Base-by-base conservation (phyloP, 2,888 invertebrate genomes). In the Escarpia spicata region DNA sequence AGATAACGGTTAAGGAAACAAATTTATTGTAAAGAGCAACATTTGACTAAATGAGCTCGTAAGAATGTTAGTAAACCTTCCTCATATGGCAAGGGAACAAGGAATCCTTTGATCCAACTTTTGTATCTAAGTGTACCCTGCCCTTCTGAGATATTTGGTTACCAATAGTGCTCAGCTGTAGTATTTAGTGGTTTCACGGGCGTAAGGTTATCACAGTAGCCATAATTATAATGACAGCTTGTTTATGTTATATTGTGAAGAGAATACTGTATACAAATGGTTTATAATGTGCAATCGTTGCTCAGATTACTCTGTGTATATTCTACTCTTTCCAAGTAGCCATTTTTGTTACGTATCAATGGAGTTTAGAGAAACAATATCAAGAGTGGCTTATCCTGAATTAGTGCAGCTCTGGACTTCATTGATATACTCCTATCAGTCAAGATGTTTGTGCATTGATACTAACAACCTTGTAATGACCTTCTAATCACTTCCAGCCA, bases 301-400 rank as follows among this genome's bases (percentile, higher is more conserved):
- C 26, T 75, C 26, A 3, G 75, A 75, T 75, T 75, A 75, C 75
- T 75, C 75, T 75, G 75, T 75, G 75, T 75, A 26, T 52, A 52
- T 75, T 75, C 75, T 75, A 75, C 75, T 75, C 75, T 75, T 12
- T 52, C 52, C 12, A 75, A 75, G 75, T 75, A 75, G 26, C 19
- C 26, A 3, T 75, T 75, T 75, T 75, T 75, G 75, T 75, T 26
- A 75, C 26, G 19, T 75, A 75, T 75, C 75, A 75, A 26, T 75
- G 75, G 26, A 26, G 75, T 26, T 75, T 75, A 75, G 75, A 75
- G 75, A n/a, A 75, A 75, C 75, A 75, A 75, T 75, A 75, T 75
- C 75, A 75, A 75, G 75, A 75, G 75, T 75, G 75, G 75, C 75
- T 75, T 75, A 75, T 75, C 75, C 75, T 75, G 75, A 75, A 75